A percentile compares a stretch with the other conserved stretches of the same genome.
phyloP scores from a whole-genome alignment of 2,888 invertebrate genomes.

The Protonemura montana region DNA sequence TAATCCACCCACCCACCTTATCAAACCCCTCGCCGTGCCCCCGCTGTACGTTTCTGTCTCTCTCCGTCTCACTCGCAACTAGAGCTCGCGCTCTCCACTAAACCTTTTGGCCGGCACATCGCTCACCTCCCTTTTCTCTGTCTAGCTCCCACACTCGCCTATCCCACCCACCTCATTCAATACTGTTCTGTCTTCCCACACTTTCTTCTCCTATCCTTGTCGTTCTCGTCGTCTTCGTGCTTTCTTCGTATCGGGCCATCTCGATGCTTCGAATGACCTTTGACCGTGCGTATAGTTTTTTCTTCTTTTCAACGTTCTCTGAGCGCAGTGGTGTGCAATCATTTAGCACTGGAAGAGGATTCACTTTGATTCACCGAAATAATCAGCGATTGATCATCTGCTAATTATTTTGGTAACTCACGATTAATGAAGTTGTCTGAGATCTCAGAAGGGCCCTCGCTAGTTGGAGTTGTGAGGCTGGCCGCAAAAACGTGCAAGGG shows the following conservation, averaged over 20 bases:
- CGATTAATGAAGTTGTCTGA: neutral
- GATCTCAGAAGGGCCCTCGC: neutral
- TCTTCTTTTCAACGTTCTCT: neutral
- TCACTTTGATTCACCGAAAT: neutral
- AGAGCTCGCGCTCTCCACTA: neutral
- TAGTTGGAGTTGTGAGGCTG: neutral
- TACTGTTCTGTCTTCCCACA: constrained; percentile 1
- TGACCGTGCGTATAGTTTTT: neutral
- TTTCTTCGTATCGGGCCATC: constrained; percentile 13
- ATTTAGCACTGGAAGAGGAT: neutral
- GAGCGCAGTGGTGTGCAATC: neutral
- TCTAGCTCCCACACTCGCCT: constrained; percentile 24
- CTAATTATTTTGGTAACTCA: neutral
- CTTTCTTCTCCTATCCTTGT: neutral
- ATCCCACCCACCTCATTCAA: constrained; percentile 21
- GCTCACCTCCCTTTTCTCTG: neutral
- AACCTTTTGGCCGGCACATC: constrained; percentile 16
- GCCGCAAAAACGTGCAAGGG: neutral
- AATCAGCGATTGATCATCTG: neutral
- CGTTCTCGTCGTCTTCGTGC: neutral
- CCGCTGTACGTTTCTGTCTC: neutral
- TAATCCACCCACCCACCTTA: constrained; percentile 19
- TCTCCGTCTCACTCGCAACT: neutral
- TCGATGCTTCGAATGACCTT: neutral
- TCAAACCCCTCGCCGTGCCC: constrained; percentile 26